Conservation (phyloP, 2,113 vertebrate species). For the Hippopotamus amphibius region DNA sequence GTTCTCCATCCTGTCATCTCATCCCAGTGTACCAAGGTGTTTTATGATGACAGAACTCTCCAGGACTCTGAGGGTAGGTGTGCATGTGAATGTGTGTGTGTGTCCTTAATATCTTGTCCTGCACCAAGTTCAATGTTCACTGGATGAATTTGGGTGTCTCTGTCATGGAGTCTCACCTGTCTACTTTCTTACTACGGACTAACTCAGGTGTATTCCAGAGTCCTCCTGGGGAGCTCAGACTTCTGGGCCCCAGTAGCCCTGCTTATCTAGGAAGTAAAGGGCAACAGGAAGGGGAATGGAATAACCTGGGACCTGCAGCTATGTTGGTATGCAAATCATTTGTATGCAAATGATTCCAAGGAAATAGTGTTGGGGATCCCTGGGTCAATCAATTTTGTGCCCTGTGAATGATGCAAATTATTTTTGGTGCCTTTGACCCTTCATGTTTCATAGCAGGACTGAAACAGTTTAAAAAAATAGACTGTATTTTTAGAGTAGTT, state of each 20-base stretch:
- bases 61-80: not conserved
- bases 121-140: not conserved
- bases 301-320: not conserved
- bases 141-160: not conserved
- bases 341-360: not conserved
- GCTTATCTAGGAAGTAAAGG: not conserved
- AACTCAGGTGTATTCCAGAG: not conserved
- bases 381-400: not conserved
- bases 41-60: not conserved
- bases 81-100: not conserved
- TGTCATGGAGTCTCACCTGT: not conserved
- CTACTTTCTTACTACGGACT: slow-evolving; percentile 2
- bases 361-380: not conserved
- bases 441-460: not conserved
- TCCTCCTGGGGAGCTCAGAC: not conserved
- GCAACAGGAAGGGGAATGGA: not conserved
- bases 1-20: not conserved
- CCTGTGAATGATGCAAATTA: not conserved
- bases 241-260: not conserved
- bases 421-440: not conserved
- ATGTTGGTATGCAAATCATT: not conserved
- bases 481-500: not conserved
- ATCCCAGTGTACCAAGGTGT: not conserved
- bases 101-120: not conserved
- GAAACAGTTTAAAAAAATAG: not conserved